Percentiles rank a stretch among this genome's conserved stretches.
These are phyloP conservation scores for Enteromius argenteus DNA, from an alignment of 2,797 vertebrate genomes.

Conservation along the genomic window DNA sequence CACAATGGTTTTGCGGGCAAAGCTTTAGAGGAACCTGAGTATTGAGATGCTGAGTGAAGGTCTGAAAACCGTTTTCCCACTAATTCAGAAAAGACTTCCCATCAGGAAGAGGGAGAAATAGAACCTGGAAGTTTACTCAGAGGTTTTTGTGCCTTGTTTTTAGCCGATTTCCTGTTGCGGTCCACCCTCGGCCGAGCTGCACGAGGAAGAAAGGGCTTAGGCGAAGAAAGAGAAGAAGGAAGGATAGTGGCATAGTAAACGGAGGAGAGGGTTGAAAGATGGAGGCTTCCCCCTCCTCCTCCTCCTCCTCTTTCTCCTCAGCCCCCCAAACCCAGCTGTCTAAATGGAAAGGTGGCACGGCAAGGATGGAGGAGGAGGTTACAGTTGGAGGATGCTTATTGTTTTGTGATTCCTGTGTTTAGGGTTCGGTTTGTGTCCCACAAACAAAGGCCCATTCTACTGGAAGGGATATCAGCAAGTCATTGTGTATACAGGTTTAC, in stretches of 20 bases:
- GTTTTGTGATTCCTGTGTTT: constrained; percentile 67
- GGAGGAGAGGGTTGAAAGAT: constrained; percentile 76
- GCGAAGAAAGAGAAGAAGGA: constrained; percentile 78
- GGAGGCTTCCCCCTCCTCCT: constrained; percentile 63
- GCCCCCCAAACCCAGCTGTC: constrained; percentile 58
- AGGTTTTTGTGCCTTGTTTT: constrained; percentile 65
- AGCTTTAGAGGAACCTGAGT: constrained; percentile 33
- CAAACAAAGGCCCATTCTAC: constrained; percentile 56
- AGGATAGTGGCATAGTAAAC: constrained; percentile 72
- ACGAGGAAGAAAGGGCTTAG: constrained; percentile 59
- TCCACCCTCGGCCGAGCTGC: constrained; percentile 38
- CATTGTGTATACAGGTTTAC: constrained; percentile 57
- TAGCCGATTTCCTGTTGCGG: constrained; percentile 56
- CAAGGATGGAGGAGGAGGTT: constrained; percentile 43
- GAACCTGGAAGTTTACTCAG: constrained; percentile 84
- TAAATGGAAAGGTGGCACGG: constrained; percentile 58
- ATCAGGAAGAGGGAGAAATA: constrained; percentile 88
- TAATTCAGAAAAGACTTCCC: constrained; percentile 81
- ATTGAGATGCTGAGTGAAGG: constrained; percentile 57
- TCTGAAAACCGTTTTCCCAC: constrained; percentile 77
- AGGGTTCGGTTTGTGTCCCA: constrained; percentile 49
- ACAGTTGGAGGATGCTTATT: constrained; percentile 65
- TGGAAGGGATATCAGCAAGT: constrained; percentile 45
- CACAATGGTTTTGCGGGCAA: constrained; percentile 50
- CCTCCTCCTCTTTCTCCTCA: constrained; percentile 54